phyloP scores from a whole-genome alignment of 2,113 vertebrate species.

The Tragulus kanchil region DNA sequence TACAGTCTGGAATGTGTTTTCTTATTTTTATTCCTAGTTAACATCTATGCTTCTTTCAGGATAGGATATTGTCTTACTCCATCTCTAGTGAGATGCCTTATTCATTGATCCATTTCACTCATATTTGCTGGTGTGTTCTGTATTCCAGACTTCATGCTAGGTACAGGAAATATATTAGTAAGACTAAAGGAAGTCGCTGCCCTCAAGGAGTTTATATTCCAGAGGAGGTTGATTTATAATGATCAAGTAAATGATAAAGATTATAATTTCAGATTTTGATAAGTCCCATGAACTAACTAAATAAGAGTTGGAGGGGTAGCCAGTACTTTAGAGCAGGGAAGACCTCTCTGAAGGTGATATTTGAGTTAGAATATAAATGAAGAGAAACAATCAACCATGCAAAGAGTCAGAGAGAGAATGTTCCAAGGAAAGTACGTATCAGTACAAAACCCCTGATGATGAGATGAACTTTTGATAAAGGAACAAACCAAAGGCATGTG shows the following conservation, averaged over 20 bases:
- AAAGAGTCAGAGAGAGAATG: not conserved
- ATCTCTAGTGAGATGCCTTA: not conserved
- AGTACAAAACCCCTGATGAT: not conserved
- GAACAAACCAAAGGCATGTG: not conserved
- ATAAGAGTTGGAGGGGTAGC: not conserved
- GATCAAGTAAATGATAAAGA: not conserved
- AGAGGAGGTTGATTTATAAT: not conserved
- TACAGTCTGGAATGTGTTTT: not conserved
- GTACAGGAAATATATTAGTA: not conserved
- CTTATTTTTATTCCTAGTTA: not conserved
- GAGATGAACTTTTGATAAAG: not conserved
- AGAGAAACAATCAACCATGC: not conserved
- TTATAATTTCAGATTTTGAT: not conserved
- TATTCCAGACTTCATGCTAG: not conserved
- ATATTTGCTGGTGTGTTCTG: not conserved
- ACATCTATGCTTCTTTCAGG: not conserved
- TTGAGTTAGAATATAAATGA: not conserved
- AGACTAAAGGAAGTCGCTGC: not conserved
- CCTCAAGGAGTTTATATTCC: not conserved
- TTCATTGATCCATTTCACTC: not conserved
- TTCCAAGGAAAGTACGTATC: not conserved
- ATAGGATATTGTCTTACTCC: not conserved
- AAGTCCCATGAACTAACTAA: not conserved
- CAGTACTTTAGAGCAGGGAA: not conserved
- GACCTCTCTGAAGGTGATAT: not conserved